Conservation (phyloP, 1,140 invertebrate species). For the Lepidurus packardi region DNA sequence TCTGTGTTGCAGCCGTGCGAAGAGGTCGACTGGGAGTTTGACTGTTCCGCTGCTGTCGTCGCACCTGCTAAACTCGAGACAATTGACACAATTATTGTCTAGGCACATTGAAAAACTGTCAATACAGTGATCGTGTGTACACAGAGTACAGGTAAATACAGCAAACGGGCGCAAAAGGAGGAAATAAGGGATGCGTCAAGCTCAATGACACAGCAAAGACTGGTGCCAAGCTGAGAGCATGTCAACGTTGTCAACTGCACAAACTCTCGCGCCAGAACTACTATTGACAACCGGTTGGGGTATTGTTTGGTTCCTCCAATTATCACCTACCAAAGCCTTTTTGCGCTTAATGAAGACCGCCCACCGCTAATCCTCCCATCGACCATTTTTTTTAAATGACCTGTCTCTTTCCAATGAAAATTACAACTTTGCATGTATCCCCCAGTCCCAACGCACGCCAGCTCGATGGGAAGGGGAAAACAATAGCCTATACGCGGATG, state of each 20-base stretch:
- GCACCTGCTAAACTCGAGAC: slow-evolving; percentile 3
- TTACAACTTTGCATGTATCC: slow-evolving; percentile 6
- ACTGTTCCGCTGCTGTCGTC: slow-evolving; percentile 9
- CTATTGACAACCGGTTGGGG: slow-evolving; percentile 5
- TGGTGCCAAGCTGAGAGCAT: neutral
- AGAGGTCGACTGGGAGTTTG: neutral
- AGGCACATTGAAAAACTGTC: neutral
- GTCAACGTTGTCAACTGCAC: neutral
- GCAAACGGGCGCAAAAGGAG: neutral
- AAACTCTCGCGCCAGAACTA: neutral
- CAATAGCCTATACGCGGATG: neutral
- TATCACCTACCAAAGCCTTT: neutral
- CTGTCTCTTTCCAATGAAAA: neutral
- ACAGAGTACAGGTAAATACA: neutral
- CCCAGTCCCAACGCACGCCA: neutral
- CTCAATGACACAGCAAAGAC: neutral
- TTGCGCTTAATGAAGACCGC: neutral
- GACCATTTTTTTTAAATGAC: neutral
- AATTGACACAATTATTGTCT: slow-evolving; percentile 10
- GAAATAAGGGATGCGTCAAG: neutral
- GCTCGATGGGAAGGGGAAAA: neutral
- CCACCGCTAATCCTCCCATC: neutral
- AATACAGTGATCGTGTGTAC: neutral
- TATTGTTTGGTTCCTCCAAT: neutral
- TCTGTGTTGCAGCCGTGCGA: neutral